These are phyloP conservation scores for Parasteatoda lunata DNA, from an alignment of 2,888 invertebrate genomes.

Conservation along the genomic window DNA sequence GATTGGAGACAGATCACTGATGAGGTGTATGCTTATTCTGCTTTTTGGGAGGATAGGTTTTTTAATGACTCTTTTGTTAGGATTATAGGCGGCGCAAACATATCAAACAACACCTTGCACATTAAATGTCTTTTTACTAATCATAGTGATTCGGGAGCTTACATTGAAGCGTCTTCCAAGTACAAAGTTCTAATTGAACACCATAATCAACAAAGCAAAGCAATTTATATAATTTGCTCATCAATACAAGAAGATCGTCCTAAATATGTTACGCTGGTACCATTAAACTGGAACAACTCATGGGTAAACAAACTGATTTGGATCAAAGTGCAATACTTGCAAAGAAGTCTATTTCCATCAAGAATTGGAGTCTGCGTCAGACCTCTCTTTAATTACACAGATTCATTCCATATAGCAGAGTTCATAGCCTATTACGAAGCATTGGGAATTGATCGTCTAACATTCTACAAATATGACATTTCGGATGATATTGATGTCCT, in stretches of 20 bases:
- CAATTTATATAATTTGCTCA: conserved; percentile 39
- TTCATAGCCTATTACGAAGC: conserved; percentile 72
- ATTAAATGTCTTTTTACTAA: conserved; percentile 32
- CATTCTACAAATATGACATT: conserved; percentile 45
- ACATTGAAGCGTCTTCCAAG: not conserved
- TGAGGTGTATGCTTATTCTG: conserved; percentile 71
- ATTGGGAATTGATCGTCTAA: conserved; percentile 60
- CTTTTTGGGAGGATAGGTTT: conserved; percentile 71
- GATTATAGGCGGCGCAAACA: conserved; percentile 31
- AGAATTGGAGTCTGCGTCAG: conserved; percentile 71
- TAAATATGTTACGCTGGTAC: conserved; percentile 27
- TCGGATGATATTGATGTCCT: not conserved
- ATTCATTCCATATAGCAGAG: conserved; percentile 69
- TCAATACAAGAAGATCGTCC: not conserved
- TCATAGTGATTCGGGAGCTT: not conserved
- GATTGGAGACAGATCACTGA: conserved; percentile 71
- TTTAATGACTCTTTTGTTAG: conserved; percentile 35
- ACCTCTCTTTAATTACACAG: conserved; percentile 71
- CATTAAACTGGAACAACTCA: conserved; percentile 19
- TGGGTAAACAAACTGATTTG: conserved; percentile 5
- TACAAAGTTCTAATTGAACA: conserved; percentile 38
- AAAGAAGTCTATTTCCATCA: not conserved
- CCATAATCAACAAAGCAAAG: conserved; percentile 27
- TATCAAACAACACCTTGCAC: not conserved
- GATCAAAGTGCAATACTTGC: conserved; percentile 4